phyloP scores from a whole-genome alignment of 2,888 invertebrate species.

The Melanchra persicariae region DNA sequence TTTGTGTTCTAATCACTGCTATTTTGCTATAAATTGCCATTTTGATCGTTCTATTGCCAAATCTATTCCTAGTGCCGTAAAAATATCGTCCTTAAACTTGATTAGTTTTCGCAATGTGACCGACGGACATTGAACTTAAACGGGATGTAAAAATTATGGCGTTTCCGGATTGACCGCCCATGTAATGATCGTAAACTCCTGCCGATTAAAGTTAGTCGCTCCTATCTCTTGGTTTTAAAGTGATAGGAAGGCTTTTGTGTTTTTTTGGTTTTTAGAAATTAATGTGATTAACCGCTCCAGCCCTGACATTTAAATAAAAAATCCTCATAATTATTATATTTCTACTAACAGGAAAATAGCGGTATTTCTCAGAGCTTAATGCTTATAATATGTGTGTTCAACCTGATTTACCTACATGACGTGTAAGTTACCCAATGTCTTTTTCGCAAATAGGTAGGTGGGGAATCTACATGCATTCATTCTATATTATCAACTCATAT shows the following conservation, averaged over 20 bases:
- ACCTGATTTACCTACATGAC: constrained; percentile 4
- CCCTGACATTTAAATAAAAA: constrained; percentile 4
- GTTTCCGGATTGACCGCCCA: constrained; percentile 48
- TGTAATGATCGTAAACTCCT: constrained; percentile 32
- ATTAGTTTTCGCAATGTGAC: constrained; percentile 33
- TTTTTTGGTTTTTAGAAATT: neutral
- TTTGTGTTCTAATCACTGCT: constrained; percentile 11
- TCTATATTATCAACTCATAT: constrained; percentile 57
- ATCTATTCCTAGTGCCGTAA: neutral
- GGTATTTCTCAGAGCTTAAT: neutral
- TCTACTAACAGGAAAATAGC: constrained; percentile 5
- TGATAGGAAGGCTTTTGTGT: neutral
- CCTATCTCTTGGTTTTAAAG: constrained; percentile 1
- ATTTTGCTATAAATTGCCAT: neutral
- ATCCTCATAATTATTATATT: neutral
- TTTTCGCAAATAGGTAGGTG: constrained; percentile 29
- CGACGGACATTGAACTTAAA: constrained; percentile 69
- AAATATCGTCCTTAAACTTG: neutral
- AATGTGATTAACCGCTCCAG: too few species aligned
- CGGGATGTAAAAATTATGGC: constrained; percentile 64
- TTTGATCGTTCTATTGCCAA: neutral
- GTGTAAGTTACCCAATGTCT: constrained; percentile 15
- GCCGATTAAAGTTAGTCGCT: neutral
- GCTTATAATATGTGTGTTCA: neutral
- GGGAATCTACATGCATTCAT: constrained; percentile 14